Evolutionary conservation across 1,140 invertebrate genomes (phyloP), one percentile per base, ranked within the genome.

Genomic region (Euschistus heros): DNA sequence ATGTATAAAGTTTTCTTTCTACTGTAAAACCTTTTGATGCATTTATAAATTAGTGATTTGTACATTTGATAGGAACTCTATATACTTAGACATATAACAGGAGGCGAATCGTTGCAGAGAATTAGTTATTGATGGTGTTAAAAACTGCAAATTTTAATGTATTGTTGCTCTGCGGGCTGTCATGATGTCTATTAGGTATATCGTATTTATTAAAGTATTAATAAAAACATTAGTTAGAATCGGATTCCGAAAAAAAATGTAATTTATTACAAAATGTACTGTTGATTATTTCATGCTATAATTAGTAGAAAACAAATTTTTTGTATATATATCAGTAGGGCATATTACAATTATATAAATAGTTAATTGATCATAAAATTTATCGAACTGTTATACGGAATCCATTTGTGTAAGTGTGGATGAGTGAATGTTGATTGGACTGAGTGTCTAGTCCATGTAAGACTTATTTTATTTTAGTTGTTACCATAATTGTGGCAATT

Each of bases 381-480:
- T 57, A 57, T 50, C 20, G n/a, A 20, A 50, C 20, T 50, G 47
- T 50, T 50, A 18, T 22, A 18, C 20, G 54, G 54, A 57, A 57
- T 57, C 54, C 54, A 57, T 22, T 26, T 61, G 30, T 44, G 59
- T 44, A 62, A 62, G 24, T 46, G 61, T 24, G 61, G 13, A 22
- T 10, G 61, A 47, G 13, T 24, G 61, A 24, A 37, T 63, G 18
- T 63, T 13, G 14, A 64, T 44, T 64, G 63, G 63, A 54, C 63
- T 64, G 46, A 52, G 37, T 61, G 65, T 59, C 65, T 66, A 66
- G 65, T 66, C 65, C 55, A 61, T 27, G 18, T 55, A 65, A 65
- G 65, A 66, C 65, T 66, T 66, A 62, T 64, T 64, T 33, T 61
- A 61, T 15, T 61, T 66, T 64, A 64, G 52, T 52, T 66, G 65